phyloP scores from a whole-genome alignment of 1,140 invertebrate genomes.

The Drosophila busckii region DNA sequence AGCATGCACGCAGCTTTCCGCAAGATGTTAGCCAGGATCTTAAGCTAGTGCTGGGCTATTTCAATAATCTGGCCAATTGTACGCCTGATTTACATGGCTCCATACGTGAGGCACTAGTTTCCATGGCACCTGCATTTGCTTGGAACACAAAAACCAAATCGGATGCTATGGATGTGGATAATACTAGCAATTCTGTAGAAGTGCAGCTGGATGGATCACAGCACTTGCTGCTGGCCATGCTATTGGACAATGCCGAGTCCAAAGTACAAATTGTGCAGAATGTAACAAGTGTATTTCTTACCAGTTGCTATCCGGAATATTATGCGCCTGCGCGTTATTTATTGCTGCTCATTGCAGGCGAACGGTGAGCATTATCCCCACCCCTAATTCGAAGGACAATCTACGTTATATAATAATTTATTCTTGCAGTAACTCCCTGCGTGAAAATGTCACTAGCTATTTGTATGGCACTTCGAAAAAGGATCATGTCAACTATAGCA shows the following conservation, averaged over 20 bases:
- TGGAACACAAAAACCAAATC: constrained; percentile 75
- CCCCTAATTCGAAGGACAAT: background rate
- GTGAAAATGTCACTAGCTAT: constrained; percentile 69
- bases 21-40: constrained; percentile 83
- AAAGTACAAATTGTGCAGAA: constrained; percentile 87
- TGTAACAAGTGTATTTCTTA: constrained; percentile 90
- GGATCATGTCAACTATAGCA: constrained; percentile 72
- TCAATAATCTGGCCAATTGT: constrained; percentile 81
- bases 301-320: constrained; percentile 88
- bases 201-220: constrained; percentile 80
- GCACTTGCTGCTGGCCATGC: constrained; percentile 80
- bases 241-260: constrained; percentile 82
- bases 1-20: constrained; percentile 84
- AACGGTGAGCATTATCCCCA: constrained; percentile 82
- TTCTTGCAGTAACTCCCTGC: constrained; percentile 57
- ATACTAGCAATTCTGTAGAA: constrained; percentile 15
- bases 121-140: constrained; percentile 86
- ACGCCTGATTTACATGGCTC: constrained; percentile 82
- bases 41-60: constrained; percentile 69
- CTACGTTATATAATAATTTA: background rate
- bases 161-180: constrained; percentile 57
- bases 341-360: constrained; percentile 90
- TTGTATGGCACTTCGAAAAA: constrained; percentile 76
- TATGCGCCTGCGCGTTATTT: constrained; percentile 91
- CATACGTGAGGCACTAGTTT: constrained; percentile 85